Percentiles rank a stretch among this genome's conserved stretches.
These are phyloP conservation scores for Girardinichthys multiradiatus DNA, from an alignment of 2,113 vertebrate genomes.

Conservation along the genomic window DNA sequence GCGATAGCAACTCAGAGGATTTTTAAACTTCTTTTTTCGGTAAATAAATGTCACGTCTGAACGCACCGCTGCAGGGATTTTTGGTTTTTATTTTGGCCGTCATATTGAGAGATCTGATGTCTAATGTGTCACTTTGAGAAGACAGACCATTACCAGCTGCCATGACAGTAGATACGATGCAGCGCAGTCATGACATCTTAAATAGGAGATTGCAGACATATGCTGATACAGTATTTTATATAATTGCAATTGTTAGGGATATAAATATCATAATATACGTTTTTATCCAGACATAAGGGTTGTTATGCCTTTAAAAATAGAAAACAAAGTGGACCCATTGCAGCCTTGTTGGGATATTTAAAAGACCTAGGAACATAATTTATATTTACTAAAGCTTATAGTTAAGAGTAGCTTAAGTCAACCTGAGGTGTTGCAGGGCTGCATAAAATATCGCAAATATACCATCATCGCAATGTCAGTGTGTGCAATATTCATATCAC, in stretches of 20 bases:
- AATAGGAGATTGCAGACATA: not conserved
- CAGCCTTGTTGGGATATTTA: too few relatives aligned
- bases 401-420: too few relatives aligned
- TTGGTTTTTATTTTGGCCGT: constrained; percentile 22
- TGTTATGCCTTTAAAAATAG: not conserved
- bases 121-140: too few relatives aligned
- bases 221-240: not conserved
- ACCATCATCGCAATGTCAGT: too few relatives aligned
- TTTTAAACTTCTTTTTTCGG: constrained; percentile 20
- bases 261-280: not conserved
- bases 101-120: too few relatives aligned
- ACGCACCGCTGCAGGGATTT: constrained; percentile 33
- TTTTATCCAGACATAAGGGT: not conserved
- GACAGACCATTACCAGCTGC: too few relatives aligned
- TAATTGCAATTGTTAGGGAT: not conserved
- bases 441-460: too few relatives aligned
- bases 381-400: too few relatives aligned
- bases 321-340: not conserved
- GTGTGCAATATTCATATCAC: too few relatives aligned
- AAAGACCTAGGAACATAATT: too few relatives aligned
- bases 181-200: not conserved
- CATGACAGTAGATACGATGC: not conserved
- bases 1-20: constrained; percentile 38
- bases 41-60: constrained; percentile 32
- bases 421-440: too few relatives aligned